Evolutionary conservation across 1,140 invertebrate genomes (phyloP).

Genomic region (Andricus grossulariae): DNA sequence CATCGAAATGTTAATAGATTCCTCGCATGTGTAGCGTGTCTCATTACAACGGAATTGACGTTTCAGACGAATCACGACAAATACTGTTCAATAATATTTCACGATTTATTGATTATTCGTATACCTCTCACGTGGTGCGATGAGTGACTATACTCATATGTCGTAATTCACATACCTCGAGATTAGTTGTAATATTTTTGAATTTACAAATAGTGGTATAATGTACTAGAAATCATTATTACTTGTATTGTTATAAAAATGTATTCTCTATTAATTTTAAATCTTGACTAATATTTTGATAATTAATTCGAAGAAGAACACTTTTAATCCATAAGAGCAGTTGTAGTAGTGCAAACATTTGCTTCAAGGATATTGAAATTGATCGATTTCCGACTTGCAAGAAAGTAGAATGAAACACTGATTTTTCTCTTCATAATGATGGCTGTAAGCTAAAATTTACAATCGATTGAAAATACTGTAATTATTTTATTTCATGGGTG

Average conservation of each 20-base stretch:
- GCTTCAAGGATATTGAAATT: background rate
- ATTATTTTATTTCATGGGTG: background rate
- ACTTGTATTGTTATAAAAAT: too few species aligned
- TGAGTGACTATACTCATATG: too few species aligned
- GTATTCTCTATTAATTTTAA: too few species aligned
- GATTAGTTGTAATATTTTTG: too few species aligned
- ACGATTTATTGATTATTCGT: slow-evolving; percentile 8
- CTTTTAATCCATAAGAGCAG: background rate
- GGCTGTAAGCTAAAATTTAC: too few species aligned
- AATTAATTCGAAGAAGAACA: too few species aligned
- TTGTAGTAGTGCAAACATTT: background rate
- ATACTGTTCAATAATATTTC: background rate
- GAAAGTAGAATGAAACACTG: background rate
- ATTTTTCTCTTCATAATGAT: background rate
- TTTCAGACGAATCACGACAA: background rate
- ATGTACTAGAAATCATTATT: too few species aligned
- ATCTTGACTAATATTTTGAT: too few species aligned
- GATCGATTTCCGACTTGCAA: background rate
- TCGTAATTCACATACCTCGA: too few species aligned
- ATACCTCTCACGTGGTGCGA: background rate
- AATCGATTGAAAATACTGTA: too few species aligned
- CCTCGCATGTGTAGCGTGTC: slow-evolving; percentile 16
- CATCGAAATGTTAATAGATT: slow-evolving; percentile 21
- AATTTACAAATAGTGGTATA: too few species aligned
- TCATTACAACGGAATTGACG: slow-evolving; percentile 14